A percentile compares a stretch with the other conserved stretches of the same genome.
Evolutionary conservation across 2,888 invertebrate genomes (phyloP).

Genomic region (Nymphalis polychloros): DNA sequence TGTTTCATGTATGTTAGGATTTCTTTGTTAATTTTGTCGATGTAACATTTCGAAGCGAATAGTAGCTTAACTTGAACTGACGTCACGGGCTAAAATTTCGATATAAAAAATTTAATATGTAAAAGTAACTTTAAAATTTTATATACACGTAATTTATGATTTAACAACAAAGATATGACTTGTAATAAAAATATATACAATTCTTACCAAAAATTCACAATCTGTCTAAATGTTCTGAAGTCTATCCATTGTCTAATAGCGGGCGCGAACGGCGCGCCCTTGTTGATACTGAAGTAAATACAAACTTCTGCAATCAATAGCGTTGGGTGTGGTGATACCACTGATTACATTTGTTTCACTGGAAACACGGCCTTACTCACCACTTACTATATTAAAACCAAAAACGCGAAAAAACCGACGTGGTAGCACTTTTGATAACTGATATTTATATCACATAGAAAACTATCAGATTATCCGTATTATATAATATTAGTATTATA

Average conservation of each 20-base stretch:
- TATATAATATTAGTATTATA: too few species aligned
- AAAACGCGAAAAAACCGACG: neutral
- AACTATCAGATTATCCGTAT: neutral
- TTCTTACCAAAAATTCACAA: neutral
- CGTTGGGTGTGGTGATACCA: conserved; percentile 30
- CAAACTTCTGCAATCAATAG: conserved; percentile 42
- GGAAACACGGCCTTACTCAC: conserved; percentile 7
- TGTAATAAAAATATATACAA: neutral
- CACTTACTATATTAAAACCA: conserved; percentile 10
- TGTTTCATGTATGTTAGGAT: too few species aligned
- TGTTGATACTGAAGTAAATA: conserved; percentile 34
- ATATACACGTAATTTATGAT: too few species aligned
- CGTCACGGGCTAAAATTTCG: too few species aligned
- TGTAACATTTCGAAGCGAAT: too few species aligned
- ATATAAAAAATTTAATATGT: too few species aligned
- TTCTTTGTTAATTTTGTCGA: too few species aligned
- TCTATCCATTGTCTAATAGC: conserved; percentile 58
- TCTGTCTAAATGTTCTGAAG: conserved; percentile 37
- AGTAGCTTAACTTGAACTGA: too few species aligned
- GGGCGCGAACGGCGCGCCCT: conserved; percentile 46
- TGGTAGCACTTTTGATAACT: too few species aligned
- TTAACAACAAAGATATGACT: neutral
- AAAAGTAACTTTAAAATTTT: too few species aligned
- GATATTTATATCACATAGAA: too few species aligned
- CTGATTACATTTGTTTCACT: conserved; percentile 18